Percentiles rank a stretch among this genome's conserved stretches.
phyloP scores from a whole-genome alignment of 2,113 vertebrate genomes.

The Varanus komodoensis region DNA sequence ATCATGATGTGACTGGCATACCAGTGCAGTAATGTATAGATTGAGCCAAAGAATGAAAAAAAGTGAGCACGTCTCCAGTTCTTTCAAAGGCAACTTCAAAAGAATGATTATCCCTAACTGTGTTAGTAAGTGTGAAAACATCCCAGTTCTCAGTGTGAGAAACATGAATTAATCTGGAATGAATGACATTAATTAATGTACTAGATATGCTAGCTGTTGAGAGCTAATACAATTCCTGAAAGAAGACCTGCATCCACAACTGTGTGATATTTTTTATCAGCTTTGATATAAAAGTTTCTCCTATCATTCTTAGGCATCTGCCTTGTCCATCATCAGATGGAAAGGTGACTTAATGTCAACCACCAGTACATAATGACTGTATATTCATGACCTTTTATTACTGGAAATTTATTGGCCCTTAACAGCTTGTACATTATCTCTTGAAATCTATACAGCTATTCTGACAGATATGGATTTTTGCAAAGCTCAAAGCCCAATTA shows the following conservation, averaged over 20 bases:
- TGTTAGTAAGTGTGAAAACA: background rate
- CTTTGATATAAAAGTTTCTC: background rate
- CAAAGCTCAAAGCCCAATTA: background rate
- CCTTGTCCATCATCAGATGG: background rate
- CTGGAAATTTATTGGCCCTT: constrained; percentile 57
- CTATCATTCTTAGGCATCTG: background rate
- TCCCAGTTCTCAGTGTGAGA: background rate
- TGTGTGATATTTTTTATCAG: constrained; percentile 9
- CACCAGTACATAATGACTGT: constrained; percentile 18
- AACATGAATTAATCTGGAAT: background rate
- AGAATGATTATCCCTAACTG: background rate
- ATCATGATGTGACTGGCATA: background rate
- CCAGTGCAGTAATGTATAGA: background rate
- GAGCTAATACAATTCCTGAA: constrained; percentile 45
- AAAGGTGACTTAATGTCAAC: constrained; percentile 37
- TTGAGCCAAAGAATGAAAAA: background rate
- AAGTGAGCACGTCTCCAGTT: background rate
- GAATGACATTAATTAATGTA: background rate
- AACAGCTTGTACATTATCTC: constrained; percentile 64
- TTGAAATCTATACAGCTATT: constrained; percentile 52
- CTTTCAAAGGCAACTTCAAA: background rate
- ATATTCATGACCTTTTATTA: constrained; percentile 59
- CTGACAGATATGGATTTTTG: constrained; percentile 51
- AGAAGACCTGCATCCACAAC: constrained; percentile 43
- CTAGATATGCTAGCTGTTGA: constrained; percentile 38